phyloP scores from a whole-genome alignment of 1,140 invertebrate genomes.

The Nasonia vitripennis region DNA sequence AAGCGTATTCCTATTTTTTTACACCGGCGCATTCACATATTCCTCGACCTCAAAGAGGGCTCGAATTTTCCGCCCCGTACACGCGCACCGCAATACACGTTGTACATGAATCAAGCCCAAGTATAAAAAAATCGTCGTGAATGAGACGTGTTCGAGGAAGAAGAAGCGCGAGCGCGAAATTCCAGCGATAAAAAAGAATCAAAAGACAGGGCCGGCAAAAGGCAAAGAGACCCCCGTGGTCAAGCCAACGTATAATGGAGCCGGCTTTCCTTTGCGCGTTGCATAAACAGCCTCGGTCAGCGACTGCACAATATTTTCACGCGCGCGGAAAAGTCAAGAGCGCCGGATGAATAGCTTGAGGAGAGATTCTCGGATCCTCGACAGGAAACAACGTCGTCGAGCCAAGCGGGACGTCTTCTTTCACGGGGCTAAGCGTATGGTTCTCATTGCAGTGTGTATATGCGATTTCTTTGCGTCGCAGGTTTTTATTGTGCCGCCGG shows the following conservation, averaged over 20 bases:
- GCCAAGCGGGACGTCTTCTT: constrained; percentile 45
- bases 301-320: constrained; percentile 34
- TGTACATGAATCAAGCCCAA: too few relatives aligned
- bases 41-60: background rate
- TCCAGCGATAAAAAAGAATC: constrained; percentile 2
- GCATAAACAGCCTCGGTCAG: constrained; percentile 28
- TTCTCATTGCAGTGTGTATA: background rate
- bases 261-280: constrained; percentile 2
- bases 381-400: constrained; percentile 37
- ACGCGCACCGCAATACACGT: background rate
- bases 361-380: constrained; percentile 15
- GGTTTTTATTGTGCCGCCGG: background rate
- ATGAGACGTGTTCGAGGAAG: constrained; percentile 10
- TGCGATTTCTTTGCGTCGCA: background rate
- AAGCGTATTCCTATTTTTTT: constrained; percentile 8
- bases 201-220: background rate
- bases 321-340: constrained; percentile 24
- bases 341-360: constrained; percentile 8
- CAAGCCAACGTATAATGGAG: background rate
- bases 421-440: constrained; percentile 44
- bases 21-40: background rate
- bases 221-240: constrained; percentile 1
- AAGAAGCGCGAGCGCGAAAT: constrained; percentile 16
- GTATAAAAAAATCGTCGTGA: background rate
- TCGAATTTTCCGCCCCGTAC: constrained; percentile 25